These are phyloP conservation scores for Perodicticus potto DNA, from an alignment of 2,797 vertebrate species.

Conservation along the genomic window DNA sequence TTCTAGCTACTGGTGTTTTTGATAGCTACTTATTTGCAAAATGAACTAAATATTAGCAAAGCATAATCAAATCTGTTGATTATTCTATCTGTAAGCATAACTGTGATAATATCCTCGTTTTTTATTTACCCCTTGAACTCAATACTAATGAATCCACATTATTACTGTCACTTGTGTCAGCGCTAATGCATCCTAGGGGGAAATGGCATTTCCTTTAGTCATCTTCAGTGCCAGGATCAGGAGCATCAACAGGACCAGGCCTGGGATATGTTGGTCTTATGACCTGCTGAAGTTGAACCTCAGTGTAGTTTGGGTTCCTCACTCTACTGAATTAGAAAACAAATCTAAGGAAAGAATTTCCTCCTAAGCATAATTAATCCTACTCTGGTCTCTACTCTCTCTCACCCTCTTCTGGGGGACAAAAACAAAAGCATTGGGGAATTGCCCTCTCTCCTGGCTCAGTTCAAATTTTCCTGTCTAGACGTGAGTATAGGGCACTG, in stretches of 20 bases:
- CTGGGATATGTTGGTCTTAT: not conserved
- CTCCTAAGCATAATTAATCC: not conserved
- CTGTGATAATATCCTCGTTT: not conserved
- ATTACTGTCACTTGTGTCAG: not conserved
- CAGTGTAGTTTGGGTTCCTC: not conserved
- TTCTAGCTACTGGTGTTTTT: not conserved
- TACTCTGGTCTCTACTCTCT: not conserved
- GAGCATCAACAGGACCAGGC: not conserved
- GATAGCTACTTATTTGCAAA: not conserved
- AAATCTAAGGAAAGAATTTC: not conserved
- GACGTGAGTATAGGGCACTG: not conserved
- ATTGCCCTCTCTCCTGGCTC: not conserved
- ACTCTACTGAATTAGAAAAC: not conserved
- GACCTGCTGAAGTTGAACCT: not conserved
- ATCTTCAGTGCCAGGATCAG: rapidly evolving
- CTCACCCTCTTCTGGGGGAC: not conserved
- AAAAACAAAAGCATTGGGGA: not conserved
- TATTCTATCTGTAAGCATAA: not conserved
- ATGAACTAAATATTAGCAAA: not conserved
- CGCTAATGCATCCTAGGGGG: not conserved
- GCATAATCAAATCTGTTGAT: not conserved
- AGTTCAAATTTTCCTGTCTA: rapidly evolving
- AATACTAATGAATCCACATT: not conserved
- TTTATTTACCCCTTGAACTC: not conserved
- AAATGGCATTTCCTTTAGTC: not conserved